Conservation (phyloP, 2,888 invertebrate genomes). For the Sphinx pinastri region DNA sequence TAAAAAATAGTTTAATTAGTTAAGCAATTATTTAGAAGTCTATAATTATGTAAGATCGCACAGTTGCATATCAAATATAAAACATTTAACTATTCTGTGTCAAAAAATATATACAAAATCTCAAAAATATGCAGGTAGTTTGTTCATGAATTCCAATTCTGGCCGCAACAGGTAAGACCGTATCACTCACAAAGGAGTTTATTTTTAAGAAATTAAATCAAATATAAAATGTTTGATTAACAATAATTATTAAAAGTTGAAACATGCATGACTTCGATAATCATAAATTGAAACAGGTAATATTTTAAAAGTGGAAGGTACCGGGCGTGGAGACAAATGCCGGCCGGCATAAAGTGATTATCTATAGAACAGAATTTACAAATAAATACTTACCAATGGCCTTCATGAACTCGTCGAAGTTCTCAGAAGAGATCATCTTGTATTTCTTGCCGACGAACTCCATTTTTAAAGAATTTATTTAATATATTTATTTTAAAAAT, state of each 20-base stretch:
- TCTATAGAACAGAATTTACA: not conserved
- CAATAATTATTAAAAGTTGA: not conserved
- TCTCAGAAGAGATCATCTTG: constrained; percentile 90
- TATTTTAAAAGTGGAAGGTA: not conserved
- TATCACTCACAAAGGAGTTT: not conserved
- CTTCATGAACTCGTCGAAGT: constrained; percentile 96
- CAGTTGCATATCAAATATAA: too few species aligned
- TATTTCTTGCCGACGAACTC: constrained; percentile 88
- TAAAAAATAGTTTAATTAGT: too few species aligned
- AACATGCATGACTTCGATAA: not conserved
- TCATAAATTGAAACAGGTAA: not conserved
- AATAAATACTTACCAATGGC: constrained; percentile 87
- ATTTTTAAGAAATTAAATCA: too few species aligned
- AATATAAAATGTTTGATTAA: not conserved
- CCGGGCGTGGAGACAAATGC: constrained; percentile 36
- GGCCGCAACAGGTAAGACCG: not conserved
- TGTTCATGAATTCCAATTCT: not conserved
- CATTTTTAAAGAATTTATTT: constrained; percentile 59
- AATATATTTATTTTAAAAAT: constrained; percentile 40
- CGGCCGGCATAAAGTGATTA: constrained; percentile 59
- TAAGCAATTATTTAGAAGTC: too few species aligned
- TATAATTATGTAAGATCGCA: too few species aligned
- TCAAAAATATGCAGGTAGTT: not conserved
- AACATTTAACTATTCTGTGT: too few species aligned
- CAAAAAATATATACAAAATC: too few species aligned